Percentiles rank a stretch among this genome's conserved stretches.
phyloP scores from a whole-genome alignment of 2,797 vertebrate genomes.

The Cyclopterus lumpus region DNA sequence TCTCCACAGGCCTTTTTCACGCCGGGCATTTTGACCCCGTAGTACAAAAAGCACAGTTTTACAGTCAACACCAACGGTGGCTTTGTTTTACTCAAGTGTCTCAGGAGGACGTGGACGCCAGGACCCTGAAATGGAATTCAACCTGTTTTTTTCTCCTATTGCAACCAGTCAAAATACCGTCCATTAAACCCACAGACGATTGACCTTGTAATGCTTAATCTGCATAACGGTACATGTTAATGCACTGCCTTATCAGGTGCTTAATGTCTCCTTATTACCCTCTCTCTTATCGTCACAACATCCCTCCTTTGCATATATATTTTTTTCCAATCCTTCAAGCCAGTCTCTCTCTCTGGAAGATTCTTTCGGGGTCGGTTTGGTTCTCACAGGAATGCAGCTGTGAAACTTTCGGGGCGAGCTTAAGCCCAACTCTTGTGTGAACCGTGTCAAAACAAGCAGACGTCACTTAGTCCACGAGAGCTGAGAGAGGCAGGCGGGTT shows the following conservation, averaged over 20 bases:
- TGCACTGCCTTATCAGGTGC: no score
- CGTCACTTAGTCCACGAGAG: slow-evolving; percentile 75
- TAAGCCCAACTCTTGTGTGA: slow-evolving; percentile 78
- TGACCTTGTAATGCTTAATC: not conserved
- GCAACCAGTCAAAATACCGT: no score
- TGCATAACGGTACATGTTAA: not conserved
- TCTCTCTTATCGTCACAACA: slow-evolving; percentile 18
- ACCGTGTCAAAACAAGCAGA: slow-evolving; percentile 84
- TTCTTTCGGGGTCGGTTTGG: slow-evolving; percentile 18
- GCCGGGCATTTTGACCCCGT: not conserved
- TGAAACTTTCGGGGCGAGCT: slow-evolving; percentile 53
- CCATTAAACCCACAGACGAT: not conserved
- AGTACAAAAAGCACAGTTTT: no score
- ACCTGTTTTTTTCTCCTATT: no score
- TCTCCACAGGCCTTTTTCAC: not conserved
- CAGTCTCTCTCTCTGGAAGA: not conserved
- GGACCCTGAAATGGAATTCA: not conserved
- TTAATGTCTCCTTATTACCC: not conserved
- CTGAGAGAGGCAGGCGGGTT: slow-evolving; percentile 62
- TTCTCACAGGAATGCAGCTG: slow-evolving; percentile 77
- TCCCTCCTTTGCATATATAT: not conserved
- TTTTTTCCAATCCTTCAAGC: not conserved
- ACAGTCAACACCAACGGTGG: no score
- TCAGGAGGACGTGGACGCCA: not conserved
- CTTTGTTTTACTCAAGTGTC: no score